Evolutionary conservation across 2,888 invertebrate species (phyloP).

Genomic region (Kuschelorhynchus macadamiae): DNA sequence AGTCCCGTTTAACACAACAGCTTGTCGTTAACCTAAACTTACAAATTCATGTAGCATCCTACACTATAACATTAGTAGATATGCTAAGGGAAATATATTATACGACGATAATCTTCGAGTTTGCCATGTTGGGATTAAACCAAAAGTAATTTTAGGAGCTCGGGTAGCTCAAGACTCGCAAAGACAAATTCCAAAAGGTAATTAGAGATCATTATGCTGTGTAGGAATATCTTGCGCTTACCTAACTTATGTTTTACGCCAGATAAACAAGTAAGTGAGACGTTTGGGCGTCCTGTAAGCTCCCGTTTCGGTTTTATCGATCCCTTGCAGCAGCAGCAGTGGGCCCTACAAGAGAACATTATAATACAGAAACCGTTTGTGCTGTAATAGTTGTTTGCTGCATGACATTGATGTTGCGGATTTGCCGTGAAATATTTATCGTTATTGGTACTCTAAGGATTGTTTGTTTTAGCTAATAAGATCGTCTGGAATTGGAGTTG

Average conservation of each 20-base stretch:
- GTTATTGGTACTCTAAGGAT: conserved; percentile 2
- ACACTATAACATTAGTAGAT: conserved; percentile 24
- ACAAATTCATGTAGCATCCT: conserved; percentile 37
- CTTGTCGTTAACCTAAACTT: no score
- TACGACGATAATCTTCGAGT: conserved; percentile 42
- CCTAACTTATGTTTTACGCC: conserved; percentile 62
- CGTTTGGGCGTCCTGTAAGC: conserved; percentile 38
- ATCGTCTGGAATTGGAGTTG: no score
- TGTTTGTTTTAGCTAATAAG: no score
- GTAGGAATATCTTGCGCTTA: conserved; percentile 56
- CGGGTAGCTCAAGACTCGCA: conserved; percentile 56
- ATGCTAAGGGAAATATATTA: conserved; percentile 37
- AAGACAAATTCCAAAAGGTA: conserved; percentile 54
- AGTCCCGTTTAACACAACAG: no score
- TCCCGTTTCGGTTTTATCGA: conserved; percentile 33
- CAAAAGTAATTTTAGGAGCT: conserved; percentile 57
- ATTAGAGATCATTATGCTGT: conserved; percentile 63
- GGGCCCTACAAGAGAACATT: conserved; percentile 23
- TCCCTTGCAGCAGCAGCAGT: conserved; percentile 11
- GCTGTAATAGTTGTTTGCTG: conserved; percentile 32
- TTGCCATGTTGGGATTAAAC: conserved; percentile 54
- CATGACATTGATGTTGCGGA: conserved; percentile 39
- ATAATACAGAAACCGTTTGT: conserved; percentile 36
- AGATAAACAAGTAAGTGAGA: conserved; percentile 58
- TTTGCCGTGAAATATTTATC: conserved; percentile 22